Evolutionary conservation across 2,113 vertebrate genomes (phyloP).

Genomic region (Parus major): DNA sequence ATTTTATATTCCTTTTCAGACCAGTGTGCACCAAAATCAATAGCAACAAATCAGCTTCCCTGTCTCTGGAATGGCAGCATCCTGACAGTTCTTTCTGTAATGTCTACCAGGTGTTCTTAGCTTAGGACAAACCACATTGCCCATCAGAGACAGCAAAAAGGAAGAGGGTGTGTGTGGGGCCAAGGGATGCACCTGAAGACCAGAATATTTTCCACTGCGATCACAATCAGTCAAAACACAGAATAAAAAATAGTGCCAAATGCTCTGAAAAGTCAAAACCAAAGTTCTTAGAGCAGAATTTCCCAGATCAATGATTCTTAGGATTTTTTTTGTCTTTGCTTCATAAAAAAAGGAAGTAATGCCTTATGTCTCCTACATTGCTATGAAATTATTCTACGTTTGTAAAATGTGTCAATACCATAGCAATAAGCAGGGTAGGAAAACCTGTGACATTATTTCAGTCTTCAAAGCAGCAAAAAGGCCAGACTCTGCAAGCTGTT

Average conservation of each 20-base stretch:
- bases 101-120: not conserved
- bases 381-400: not conserved
- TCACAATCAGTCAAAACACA: not conserved
- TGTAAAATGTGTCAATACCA: not conserved
- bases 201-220: not conserved
- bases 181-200: rapidly evolving
- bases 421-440: not conserved
- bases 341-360: not conserved
- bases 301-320: not conserved
- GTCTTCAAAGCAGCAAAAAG: not conserved
- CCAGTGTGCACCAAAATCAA: not conserved
- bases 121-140: not conserved
- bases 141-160: not conserved
- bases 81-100: not conserved
- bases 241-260: not conserved
- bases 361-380: not conserved
- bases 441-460: not conserved
- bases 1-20: not conserved
- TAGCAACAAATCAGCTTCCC: not conserved
- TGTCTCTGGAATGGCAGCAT: not conserved
- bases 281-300: not conserved
- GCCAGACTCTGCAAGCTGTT: not conserved
- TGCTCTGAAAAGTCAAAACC: not conserved
- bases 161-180: not conserved
- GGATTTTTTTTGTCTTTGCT: not conserved